A percentile compares a stretch with the other conserved stretches of the same genome.
Evolutionary conservation across 2,797 vertebrate species (phyloP).

Genomic region (Danio tinwini): DNA sequence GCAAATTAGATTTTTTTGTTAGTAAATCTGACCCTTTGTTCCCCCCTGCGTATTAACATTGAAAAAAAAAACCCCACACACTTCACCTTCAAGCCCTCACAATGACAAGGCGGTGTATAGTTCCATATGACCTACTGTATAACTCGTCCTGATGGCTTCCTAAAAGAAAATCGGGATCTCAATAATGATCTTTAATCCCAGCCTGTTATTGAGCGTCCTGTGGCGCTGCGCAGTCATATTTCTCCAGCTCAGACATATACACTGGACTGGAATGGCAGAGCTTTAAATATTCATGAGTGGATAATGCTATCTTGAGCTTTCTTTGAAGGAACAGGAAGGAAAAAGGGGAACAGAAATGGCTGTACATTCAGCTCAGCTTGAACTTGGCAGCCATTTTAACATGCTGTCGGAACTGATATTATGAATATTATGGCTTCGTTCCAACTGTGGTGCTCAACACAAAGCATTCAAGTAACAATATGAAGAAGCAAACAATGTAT

Average conservation of each 20-base stretch:
- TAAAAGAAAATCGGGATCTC: conserved; percentile 10
- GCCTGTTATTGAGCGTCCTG: conserved; percentile 1
- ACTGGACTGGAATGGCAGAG: conserved; percentile 13
- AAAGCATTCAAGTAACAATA: not conserved
- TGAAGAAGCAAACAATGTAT: not conserved
- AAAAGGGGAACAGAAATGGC: conserved; percentile 25
- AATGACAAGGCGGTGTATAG: not conserved
- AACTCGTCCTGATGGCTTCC: not conserved
- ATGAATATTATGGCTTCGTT: conserved; percentile 21
- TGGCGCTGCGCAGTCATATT: conserved; percentile 14
- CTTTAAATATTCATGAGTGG: conserved; percentile 78
- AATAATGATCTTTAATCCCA: conserved; percentile 30
- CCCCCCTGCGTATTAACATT: not conserved
- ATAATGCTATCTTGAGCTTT: conserved; percentile 67
- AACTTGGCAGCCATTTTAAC: conserved; percentile 37
- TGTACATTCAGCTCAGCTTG: conserved; percentile 20
- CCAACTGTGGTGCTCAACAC: conserved; percentile 4
- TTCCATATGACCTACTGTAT: conserved; percentile 6
- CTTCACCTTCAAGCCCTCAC: conserved; percentile 16
- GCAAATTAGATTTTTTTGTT: too few relatives aligned
- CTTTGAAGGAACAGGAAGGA: conserved; percentile 53
- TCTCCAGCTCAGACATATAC: conserved; percentile 42
- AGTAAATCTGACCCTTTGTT: not conserved
- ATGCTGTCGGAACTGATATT: conserved; percentile 6
- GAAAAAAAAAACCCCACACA: not conserved